Evolutionary conservation across 2,888 invertebrate genomes (phyloP).

Genomic region (Drosophila formosana): DNA sequence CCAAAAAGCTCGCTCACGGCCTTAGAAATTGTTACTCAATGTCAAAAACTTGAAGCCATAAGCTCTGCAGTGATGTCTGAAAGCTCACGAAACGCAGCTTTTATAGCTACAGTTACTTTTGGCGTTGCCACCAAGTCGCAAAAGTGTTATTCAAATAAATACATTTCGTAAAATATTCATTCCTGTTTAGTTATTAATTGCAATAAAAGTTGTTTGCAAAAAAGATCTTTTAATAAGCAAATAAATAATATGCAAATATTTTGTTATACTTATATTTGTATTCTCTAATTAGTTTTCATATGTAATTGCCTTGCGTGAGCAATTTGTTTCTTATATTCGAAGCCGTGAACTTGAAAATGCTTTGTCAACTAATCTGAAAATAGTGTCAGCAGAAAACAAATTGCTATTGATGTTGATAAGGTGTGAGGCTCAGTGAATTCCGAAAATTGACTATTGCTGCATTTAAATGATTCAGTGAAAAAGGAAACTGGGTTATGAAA

Average conservation of each 20-base stretch:
- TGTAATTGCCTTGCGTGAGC: too few relatives aligned
- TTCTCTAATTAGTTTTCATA: too few relatives aligned
- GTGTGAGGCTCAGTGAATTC: background rate
- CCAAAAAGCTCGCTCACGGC: slow-evolving; percentile 49
- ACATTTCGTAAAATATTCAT: background rate
- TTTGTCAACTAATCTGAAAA: slow-evolving; percentile 4
- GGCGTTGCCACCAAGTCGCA: slow-evolving; percentile 55
- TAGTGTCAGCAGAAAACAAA: background rate
- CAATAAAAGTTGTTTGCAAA: background rate
- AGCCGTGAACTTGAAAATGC: slow-evolving; percentile 38
- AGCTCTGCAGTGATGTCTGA: too few relatives aligned
- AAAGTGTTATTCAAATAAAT: background rate
- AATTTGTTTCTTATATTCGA: background rate
- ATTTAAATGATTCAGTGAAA: background rate
- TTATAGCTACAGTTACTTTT: slow-evolving; percentile 35
- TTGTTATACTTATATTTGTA: too few relatives aligned
- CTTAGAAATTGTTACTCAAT: slow-evolving; percentile 42
- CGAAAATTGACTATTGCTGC: background rate
- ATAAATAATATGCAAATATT: background rate
- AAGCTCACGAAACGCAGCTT: slow-evolving; percentile 17
- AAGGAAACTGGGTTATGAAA: background rate
- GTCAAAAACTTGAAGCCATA: slow-evolving; percentile 26
- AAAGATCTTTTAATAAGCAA: background rate
- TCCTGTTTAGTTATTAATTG: background rate
- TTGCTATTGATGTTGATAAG: slow-evolving; percentile 36